phyloP scores from a whole-genome alignment of 2,888 invertebrate genomes.

The Cephus nigrinus region DNA sequence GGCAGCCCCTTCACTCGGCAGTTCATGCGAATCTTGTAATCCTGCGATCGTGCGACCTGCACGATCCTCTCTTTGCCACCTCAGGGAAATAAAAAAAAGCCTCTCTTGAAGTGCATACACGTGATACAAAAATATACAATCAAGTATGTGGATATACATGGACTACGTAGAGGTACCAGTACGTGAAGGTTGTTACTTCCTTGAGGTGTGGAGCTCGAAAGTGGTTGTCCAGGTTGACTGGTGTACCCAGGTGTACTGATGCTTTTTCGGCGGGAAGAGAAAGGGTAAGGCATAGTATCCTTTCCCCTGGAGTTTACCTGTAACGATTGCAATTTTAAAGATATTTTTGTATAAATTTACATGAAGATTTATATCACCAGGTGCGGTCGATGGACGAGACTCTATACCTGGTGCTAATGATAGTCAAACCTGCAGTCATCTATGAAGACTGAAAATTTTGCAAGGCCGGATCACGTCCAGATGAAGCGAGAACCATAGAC shows the following conservation, averaged over 20 bases:
- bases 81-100: not conserved
- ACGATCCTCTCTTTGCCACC: not conserved
- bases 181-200: not conserved
- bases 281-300: not conserved
- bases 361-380: not conserved
- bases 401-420: not conserved
- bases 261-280: not conserved
- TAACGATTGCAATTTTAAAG: not conserved
- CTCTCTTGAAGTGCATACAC: not conserved
- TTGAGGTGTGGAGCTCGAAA: slow-evolving; percentile 4
- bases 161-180: not conserved
- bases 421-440: not conserved
- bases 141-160: not conserved
- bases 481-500: not conserved
- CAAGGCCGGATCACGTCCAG: not conserved
- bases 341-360: not conserved
- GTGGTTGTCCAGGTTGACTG: slow-evolving; percentile 1
- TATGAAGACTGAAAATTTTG: not conserved
- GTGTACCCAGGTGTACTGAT: not conserved
- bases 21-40: not conserved
- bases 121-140: not conserved
- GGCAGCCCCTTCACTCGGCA: not conserved
- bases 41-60: not conserved
- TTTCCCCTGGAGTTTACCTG: not conserved
- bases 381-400: not conserved